A percentile compares a stretch with the other conserved stretches of the same genome.
These are phyloP conservation scores for Fissipunctia ypsillon DNA, from an alignment of 2,888 invertebrate species.

Conservation along the genomic window DNA sequence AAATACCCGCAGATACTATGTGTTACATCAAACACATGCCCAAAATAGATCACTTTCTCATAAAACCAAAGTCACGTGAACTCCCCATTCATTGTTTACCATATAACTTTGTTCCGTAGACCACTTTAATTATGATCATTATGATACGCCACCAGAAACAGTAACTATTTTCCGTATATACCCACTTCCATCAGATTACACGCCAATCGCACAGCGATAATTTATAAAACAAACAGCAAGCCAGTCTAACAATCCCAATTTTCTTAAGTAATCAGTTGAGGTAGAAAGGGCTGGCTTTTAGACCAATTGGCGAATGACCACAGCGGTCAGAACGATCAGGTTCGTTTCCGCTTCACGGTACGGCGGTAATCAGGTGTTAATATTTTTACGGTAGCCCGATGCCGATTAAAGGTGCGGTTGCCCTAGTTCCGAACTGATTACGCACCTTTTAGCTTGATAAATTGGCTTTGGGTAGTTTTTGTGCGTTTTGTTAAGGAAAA, in stretches of 20 bases:
- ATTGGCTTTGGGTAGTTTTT: conserved; percentile 34
- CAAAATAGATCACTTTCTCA: not conserved
- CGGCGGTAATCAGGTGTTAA: conserved; percentile 77
- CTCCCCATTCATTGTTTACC: not conserved
- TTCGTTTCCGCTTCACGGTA: conserved; percentile 75
- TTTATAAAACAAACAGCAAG: conserved; percentile 39
- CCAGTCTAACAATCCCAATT: conserved; percentile 54
- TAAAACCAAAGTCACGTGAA: not conserved
- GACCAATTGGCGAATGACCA: conserved; percentile 64
- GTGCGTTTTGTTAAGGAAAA: not conserved
- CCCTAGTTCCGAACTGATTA: conserved; percentile 58
- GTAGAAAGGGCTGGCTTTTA: conserved; percentile 60
- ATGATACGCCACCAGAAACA: not conserved
- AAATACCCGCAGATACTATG: not conserved
- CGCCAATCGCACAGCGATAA: conserved; percentile 10
- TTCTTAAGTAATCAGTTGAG: conserved; percentile 66
- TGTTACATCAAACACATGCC: not conserved
- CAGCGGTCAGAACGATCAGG: conserved; percentile 54
- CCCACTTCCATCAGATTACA: conserved; percentile 17
- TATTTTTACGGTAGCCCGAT: conserved; percentile 64
- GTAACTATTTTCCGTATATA: not conserved
- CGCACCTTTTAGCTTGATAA: conserved; percentile 48
- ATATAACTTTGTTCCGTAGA: not conserved
- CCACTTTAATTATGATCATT: not conserved
- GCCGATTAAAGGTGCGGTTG: conserved; percentile 65